phyloP scores from a whole-genome alignment of 2,888 invertebrate genomes.

The Galerucella calmariensis region DNA sequence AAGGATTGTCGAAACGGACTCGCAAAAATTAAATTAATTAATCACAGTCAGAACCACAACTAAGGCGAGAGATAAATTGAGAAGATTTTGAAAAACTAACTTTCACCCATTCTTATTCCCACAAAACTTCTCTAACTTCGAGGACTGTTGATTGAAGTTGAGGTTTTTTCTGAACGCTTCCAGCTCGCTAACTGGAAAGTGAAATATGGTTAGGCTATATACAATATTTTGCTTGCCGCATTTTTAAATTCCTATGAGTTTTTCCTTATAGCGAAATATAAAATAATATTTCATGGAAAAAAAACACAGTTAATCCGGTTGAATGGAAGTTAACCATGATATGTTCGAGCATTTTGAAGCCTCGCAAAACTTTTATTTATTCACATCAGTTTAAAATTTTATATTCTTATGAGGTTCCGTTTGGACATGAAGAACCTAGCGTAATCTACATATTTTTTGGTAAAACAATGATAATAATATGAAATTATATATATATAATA shows the following conservation, averaged over 20 bases:
- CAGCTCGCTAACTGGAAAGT: conserved; percentile 28
- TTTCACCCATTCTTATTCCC: conserved; percentile 35
- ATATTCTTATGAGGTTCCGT: too few species aligned
- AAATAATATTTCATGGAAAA: background rate
- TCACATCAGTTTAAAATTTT: too few species aligned
- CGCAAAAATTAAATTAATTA: conserved; percentile 52
- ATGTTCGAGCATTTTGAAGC: background rate
- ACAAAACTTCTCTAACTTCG: conserved; percentile 29
- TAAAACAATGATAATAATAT: too few species aligned
- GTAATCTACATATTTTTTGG: too few species aligned
- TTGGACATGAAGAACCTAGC: too few species aligned
- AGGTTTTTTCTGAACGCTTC: conserved; percentile 29
- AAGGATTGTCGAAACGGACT: conserved; percentile 25
- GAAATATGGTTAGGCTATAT: conserved; percentile 27
- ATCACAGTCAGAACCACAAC: conserved; percentile 53
- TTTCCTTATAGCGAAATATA: background rate
- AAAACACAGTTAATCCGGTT: background rate
- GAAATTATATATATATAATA: too few species aligned
- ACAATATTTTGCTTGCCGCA: conserved; percentile 9
- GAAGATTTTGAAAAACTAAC: conserved; percentile 32
- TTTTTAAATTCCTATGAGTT: conserved; percentile 19
- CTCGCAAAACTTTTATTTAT: too few species aligned
- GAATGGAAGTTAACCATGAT: background rate
- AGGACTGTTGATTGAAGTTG: conserved; percentile 35
- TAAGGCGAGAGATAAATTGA: conserved; percentile 50